Conservation (phyloP, 2,797 vertebrate species). For the Schizopygopsis pylzovi region DNA sequence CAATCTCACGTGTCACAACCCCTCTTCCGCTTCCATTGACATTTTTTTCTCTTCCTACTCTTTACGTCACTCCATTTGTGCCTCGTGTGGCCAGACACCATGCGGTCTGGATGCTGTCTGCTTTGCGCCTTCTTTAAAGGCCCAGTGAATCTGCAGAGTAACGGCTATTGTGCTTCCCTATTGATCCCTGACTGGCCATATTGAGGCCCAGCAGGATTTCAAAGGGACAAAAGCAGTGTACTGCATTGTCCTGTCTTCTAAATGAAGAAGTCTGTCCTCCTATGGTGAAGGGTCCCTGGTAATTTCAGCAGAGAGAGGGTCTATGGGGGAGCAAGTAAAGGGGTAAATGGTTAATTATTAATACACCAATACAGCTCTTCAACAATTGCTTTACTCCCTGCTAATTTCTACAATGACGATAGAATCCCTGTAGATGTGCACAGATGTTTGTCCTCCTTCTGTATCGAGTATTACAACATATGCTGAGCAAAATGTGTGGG, state of each 20-base stretch:
- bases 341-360: constrained; percentile 64
- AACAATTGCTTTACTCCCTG: constrained; percentile 55
- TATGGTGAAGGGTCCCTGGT: constrained; percentile 55
- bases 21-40: constrained; percentile 26
- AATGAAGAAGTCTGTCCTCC: constrained; percentile 69
- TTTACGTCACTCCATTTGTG: constrained; percentile 54
- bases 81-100: constrained; percentile 67
- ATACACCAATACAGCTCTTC: constrained; percentile 58
- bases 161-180: constrained; percentile 65
- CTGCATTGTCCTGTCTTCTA: constrained; percentile 64
- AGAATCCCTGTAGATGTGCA: constrained; percentile 54
- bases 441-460: constrained; percentile 59
- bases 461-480: constrained; percentile 35
- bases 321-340: constrained; percentile 42
- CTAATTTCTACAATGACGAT: constrained; percentile 57
- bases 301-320: constrained; percentile 58
- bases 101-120: constrained; percentile 69
- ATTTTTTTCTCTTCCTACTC: constrained; percentile 26
- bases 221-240: constrained; percentile 66
- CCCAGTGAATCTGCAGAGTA: constrained; percentile 61
- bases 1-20: constrained; percentile 16
- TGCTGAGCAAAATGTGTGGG: background rate
- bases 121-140: constrained; percentile 62
- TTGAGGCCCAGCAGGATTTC: constrained; percentile 70
- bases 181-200: constrained; percentile 73